Evolutionary conservation across 2,888 invertebrate species (phyloP).

Genomic region (Mythimna impura): DNA sequence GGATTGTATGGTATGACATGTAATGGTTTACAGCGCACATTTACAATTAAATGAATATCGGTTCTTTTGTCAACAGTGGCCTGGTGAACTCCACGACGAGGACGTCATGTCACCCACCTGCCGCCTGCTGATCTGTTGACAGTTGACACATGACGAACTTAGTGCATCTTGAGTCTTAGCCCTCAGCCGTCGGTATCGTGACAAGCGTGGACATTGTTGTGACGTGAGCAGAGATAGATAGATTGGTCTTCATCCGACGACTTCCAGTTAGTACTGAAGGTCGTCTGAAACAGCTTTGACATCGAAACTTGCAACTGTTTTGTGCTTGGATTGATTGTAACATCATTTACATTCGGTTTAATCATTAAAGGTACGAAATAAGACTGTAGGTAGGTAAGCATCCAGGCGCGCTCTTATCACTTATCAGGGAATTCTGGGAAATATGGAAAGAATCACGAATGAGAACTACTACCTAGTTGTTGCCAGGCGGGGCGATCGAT

Average conservation of each 20-base stretch:
- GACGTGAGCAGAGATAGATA: background rate
- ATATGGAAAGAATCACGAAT: constrained; percentile 54
- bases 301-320: background rate
- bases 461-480: constrained; percentile 64
- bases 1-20: too few relatives aligned
- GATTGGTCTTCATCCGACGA: background rate
- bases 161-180: too few relatives aligned
- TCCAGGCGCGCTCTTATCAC: background rate
- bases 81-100: background rate
- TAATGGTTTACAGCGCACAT: background rate
- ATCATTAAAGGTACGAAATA: background rate
- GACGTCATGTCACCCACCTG: background rate
- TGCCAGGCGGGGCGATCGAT: constrained; percentile 70
- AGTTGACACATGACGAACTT: background rate
- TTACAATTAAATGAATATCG: background rate
- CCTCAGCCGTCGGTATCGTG: background rate
- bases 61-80: background rate
- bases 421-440: constrained; percentile 29
- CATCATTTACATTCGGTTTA: background rate
- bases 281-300: too few relatives aligned
- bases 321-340: background rate
- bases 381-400: too few relatives aligned
- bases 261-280: background rate
- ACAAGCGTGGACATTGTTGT: background rate
- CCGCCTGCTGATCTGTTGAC: too few relatives aligned